Evolutionary conservation across 2,888 invertebrate species (phyloP).

Genomic region (Metopia argyrocephala): DNA sequence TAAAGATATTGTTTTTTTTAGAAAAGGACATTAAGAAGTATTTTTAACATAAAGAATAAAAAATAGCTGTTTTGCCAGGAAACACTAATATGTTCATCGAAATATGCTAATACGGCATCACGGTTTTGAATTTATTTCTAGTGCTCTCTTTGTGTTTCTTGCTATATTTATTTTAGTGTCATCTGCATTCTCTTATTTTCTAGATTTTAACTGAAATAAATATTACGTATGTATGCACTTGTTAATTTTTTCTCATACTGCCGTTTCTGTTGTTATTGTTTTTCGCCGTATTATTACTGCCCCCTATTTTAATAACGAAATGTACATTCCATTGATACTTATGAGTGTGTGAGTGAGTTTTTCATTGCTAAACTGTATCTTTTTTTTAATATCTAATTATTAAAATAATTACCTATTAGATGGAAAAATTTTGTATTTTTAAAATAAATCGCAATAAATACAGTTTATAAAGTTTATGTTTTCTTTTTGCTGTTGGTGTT

Average conservation of each 20-base stretch:
- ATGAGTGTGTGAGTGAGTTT: background rate
- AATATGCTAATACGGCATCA: slow-evolving; percentile 1
- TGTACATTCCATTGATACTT: background rate
- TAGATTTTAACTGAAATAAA: background rate
- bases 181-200: background rate
- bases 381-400: background rate
- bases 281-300: background rate
- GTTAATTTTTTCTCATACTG: background rate
- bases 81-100: slow-evolving; percentile 22
- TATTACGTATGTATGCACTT: background rate
- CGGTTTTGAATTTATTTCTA: background rate
- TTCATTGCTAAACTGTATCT: background rate
- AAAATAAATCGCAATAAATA: background rate
- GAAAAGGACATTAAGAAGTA: no score
- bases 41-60: no score
- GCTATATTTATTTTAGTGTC: background rate
- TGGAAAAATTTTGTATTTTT: background rate
- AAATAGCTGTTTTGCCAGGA: no score
- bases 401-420: background rate
- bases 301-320: background rate
- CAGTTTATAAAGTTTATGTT: background rate
- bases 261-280: background rate
- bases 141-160: background rate
- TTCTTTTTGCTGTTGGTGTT: background rate
- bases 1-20: no score